Percentiles rank a stretch among this genome's conserved stretches.
These are phyloP conservation scores for Eristalinus sepulchralis DNA, from an alignment of 2,888 invertebrate genomes.

Conservation along the genomic window DNA sequence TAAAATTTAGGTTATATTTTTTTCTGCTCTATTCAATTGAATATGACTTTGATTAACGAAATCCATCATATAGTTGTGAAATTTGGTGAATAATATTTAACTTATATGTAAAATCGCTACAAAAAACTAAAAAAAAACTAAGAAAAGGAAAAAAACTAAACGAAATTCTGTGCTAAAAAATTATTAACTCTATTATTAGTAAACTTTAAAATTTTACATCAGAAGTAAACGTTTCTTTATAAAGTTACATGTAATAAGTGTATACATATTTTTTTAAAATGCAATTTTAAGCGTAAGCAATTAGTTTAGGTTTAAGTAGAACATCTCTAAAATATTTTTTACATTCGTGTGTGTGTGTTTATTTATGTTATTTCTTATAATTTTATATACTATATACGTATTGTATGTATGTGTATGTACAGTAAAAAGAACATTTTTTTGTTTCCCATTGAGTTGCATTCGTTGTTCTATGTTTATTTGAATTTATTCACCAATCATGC, in stretches of 20 bases:
- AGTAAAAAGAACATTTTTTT: neutral
- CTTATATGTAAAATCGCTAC: neutral
- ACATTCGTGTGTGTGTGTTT: neutral
- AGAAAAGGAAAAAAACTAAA: constrained; percentile 38
- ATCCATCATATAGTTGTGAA: neutral
- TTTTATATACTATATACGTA: constrained; percentile 53
- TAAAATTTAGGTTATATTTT: no score
- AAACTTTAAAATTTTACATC: constrained; percentile 66
- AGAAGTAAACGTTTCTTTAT: constrained; percentile 61
- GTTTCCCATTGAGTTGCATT: constrained; percentile 32
- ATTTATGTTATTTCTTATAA: neutral
- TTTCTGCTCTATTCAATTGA: neutral
- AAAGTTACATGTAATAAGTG: constrained; percentile 63
- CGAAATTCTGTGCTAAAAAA: constrained; percentile 69
- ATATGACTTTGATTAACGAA: neutral
- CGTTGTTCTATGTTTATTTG: constrained; percentile 40
- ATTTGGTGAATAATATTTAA: neutral
- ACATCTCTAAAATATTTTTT: constrained; percentile 35
- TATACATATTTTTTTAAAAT: constrained; percentile 69
- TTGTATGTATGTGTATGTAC: constrained; percentile 20
- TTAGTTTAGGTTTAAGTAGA: constrained; percentile 61
- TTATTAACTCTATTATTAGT: constrained; percentile 64
- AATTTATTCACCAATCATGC: constrained; percentile 59
- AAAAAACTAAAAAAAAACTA: constrained; percentile 7
- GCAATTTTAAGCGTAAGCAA: constrained; percentile 60